Evolutionary conservation across 2,888 invertebrate species (phyloP), one percentile per base, ranked within the genome.

Genomic region (Rhyacophila evoluta): DNA sequence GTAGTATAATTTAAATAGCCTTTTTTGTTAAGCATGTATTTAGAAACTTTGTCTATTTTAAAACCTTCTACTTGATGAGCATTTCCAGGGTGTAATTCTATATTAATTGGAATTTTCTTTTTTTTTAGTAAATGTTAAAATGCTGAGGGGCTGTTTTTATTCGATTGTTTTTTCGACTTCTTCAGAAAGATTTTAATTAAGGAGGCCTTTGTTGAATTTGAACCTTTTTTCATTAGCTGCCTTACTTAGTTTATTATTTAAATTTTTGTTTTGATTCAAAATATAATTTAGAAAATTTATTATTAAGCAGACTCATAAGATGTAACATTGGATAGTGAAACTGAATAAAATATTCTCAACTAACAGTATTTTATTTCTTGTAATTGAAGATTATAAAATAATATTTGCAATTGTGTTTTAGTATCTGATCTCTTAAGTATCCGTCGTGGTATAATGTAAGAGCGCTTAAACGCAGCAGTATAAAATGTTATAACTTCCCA

Each of bases 401-500:
- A n/a, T n/a, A n/a, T n/a, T n/a, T n/a, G n/a, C n/a, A n/a, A n/a
- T n/a, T n/a, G n/a, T n/a, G n/a, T n/a, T n/a, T n/a, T n/a, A n/a
- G n/a, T n/a, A n/a, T n/a, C n/a, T n/a, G n/a, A n/a, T n/a, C n/a
- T n/a, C n/a, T n/a, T n/a, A n/a, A n/a, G n/a, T n/a, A n/a, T n/a
- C n/a, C n/a, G n/a, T n/a, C n/a, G n/a, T n/a, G n/a, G n/a, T n/a
- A n/a, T n/a, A n/a, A n/a, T n/a, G n/a, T n/a, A n/a, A n/a, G n/a
- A 33, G 29, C 4, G 6, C 2, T 33, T 15, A 4, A 41, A 41
- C 10, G 10, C 5, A 41, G n/a, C 3, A 8, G 15, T 41, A n/a
- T 12, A 69, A 69, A n/a, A 8, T 25, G 27, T 74, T 41, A 74
- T 41, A 41, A 55, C 41, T 19, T 37, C 27, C 12, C 73, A 12